Evolutionary conservation across 2,888 invertebrate genomes (phyloP).

Genomic region (Lasioglossum oenotherae): DNA sequence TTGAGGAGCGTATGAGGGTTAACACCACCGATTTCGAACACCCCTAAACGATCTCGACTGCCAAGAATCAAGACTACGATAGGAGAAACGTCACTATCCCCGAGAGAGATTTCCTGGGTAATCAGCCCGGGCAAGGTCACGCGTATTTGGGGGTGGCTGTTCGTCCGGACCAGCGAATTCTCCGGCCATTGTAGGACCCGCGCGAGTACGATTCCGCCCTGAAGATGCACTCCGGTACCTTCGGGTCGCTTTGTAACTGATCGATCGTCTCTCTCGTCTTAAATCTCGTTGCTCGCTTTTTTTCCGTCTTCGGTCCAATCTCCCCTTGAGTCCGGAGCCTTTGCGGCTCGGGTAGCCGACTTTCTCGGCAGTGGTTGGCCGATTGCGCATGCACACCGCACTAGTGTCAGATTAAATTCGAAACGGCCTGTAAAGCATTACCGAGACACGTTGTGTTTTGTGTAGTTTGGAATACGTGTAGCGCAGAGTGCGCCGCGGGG

Average conservation of each 20-base stretch:
- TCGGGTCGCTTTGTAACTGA: constrained; percentile 70
- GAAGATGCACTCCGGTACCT: constrained; percentile 63
- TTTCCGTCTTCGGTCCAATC: not conserved
- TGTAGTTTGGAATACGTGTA: constrained; percentile 80
- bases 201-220: constrained; percentile 38
- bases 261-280: constrained; percentile 69
- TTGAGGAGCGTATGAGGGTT: too few species aligned
- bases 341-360: constrained; percentile 25
- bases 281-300: constrained; percentile 43
- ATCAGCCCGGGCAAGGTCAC: not conserved
- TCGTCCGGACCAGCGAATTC: constrained; percentile 7
- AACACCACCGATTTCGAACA: too few species aligned
- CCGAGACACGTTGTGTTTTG: constrained; percentile 77
- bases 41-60: too few species aligned
- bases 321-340: not conserved
- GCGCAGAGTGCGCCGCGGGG: constrained; percentile 79
- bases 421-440: constrained; percentile 74
- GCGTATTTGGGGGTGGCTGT: not conserved
- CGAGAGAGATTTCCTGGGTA: not conserved
- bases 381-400: constrained; percentile 61
- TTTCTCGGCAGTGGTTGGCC: constrained; percentile 44
- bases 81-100: too few species aligned
- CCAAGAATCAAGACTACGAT: too few species aligned
- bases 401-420: constrained; percentile 75
- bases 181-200: not conserved